These are phyloP conservation scores for Burhinus bistriatus DNA, from an alignment of 2,113 vertebrate species.

Conservation along the genomic window DNA sequence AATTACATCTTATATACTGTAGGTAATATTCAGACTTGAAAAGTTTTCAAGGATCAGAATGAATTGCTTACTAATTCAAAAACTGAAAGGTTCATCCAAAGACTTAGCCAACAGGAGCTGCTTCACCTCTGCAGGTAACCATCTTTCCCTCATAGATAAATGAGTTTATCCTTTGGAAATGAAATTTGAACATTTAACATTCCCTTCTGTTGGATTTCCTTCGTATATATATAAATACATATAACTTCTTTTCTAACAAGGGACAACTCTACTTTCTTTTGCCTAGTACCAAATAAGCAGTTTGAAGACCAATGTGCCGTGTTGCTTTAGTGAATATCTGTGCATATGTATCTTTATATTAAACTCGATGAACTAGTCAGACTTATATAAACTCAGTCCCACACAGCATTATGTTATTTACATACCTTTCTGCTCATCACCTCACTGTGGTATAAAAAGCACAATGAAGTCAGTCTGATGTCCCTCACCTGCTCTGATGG, in stretches of 20 bases:
- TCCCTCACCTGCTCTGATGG: background rate
- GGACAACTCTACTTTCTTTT: background rate
- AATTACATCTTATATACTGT: constrained; percentile 9
- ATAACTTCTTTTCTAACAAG: background rate
- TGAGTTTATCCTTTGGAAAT: background rate
- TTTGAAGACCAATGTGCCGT: background rate
- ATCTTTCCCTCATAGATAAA: background rate
- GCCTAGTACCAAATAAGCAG: background rate
- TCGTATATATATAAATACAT: background rate
- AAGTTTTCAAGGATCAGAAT: background rate
- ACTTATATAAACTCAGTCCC: background rate
- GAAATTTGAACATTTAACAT: background rate
- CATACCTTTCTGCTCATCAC: background rate
- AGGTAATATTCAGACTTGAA: constrained; percentile 29
- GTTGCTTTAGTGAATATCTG: background rate
- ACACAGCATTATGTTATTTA: background rate
- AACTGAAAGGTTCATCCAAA: background rate
- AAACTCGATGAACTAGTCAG: background rate
- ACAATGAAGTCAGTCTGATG: background rate
- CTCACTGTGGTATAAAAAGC: background rate
- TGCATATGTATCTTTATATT: background rate
- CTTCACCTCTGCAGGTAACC: background rate
- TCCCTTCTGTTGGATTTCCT: background rate
- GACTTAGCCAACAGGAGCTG: background rate
- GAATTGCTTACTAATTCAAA: constrained; percentile 8